Evolutionary conservation across 2,113 vertebrate species (phyloP), one percentile per base, ranked within the genome.

Genomic region (Malurus cyaneus): DNA sequence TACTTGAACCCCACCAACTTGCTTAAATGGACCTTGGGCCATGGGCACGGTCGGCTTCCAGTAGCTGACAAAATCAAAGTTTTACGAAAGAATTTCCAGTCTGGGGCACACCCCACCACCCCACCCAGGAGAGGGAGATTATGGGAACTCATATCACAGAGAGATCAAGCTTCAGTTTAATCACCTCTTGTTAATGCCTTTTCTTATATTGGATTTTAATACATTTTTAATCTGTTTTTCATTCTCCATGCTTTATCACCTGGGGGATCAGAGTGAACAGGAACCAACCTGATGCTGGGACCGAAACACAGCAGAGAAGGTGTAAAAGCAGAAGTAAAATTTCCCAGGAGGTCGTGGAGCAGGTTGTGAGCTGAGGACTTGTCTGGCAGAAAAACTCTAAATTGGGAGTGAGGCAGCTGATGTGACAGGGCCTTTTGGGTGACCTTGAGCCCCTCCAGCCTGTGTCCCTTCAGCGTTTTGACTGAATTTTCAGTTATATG

Each of bases 181-280:
- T 94, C 90, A 94, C 25, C 52, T 71, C 86, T 94, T 92, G 85
- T 92, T 96, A 92, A 92, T 92, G 71, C 29, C 90, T 74, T 82
- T 94, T 94, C 90, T 94, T 88, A 94, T 95, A 97, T 95, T 94
- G 94, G 95, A 94, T 96, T 96, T 94, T 96, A 96, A 96, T 95
- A 91, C 24, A 90, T 92, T 95, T 94, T 96, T 96, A 95, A 96
- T 96, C 93, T 97, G 76, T 93, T 96, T 95, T 96, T 94, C 96
- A 94, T 96, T 96, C 87, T 94, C 84, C 69, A 20, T 92, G 79
- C 36, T 74, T 92, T 97, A 93, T 93, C 94, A 88, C 24, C 60
- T 31, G 71, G n/a, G 60, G 73, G 72, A 96, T 97, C 93, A 90
- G 67, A 80, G 49, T 0, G 2, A 95, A 83, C 95, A 96, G 95